Base-by-base conservation (phyloP, 2,888 invertebrate genomes). In the Drosophila flavopinicola region DNA sequence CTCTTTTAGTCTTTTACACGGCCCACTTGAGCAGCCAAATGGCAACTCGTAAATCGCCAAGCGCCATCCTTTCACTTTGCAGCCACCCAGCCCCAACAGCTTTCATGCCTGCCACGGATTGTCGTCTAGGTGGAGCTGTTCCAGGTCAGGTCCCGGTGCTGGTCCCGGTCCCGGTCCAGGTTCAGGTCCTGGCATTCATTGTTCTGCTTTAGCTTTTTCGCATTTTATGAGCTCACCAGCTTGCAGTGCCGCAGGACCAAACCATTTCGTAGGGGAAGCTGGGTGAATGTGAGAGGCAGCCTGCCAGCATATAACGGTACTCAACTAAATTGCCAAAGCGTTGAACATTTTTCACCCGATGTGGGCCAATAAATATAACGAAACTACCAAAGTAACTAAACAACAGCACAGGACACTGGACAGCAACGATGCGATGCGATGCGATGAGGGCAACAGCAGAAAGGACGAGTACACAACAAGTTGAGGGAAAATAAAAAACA, bases 301-400 rank as follows among this genome's bases (percentile, higher is more conserved):
- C 59, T 66, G 74, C 78, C 80, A 78, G 86, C 80, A 80, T 80
- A 76, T 80, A 84, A 84, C 78, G 76, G 83, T 85, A 80, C 83
- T 84, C 84, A 85, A 85, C 79, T 83, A 85, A 84, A 79, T 80
- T 87, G 84, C 86, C 87, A 87, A 88, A 88, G 87, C 77, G 75
- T 85, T 80, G 85, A 85, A 88, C 90, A 90, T 90, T 90, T 90
- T 90, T 90, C 87, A 90, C 88, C 82, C 83, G 77, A 88, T 87
- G 88, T 88, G 85, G 86, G 89, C 88, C 90, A 90, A 91, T 91
- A 91, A 91, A 91, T 91, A 90, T 90, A 86, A 88, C 77, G 82
- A 85, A 84, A 78, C 84, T 84, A 83, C 82, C 80, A 79, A 78
- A 84, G 83, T 82, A 82, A 84, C 80, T 82, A 82, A 82, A 84